phyloP scores from a whole-genome alignment of 2,113 vertebrate genomes.

The Xenotilapia caudafasciata region DNA sequence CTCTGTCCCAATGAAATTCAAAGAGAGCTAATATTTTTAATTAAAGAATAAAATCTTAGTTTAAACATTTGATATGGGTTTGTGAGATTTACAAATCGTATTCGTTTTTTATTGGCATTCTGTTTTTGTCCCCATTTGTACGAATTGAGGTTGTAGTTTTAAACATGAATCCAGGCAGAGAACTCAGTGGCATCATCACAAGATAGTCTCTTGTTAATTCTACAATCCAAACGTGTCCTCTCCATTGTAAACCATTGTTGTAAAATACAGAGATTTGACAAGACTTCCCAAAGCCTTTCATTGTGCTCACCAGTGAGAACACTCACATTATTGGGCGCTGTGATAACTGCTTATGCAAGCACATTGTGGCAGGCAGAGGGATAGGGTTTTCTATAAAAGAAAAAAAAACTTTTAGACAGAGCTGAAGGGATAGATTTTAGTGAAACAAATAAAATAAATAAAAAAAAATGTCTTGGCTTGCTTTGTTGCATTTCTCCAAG shows the following conservation, averaged over 20 bases:
- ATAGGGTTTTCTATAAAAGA: neutral
- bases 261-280: slow-evolving; percentile 61
- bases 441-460: neutral
- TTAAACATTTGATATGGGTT: neutral
- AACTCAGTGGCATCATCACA: neutral
- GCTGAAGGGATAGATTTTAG: slow-evolving; percentile 2
- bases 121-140: neutral
- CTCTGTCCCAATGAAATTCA: neutral
- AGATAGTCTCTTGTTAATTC: neutral
- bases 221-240: slow-evolving; percentile 1
- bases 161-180: neutral
- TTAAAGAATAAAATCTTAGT: neutral
- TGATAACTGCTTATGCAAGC: slow-evolving; percentile 65
- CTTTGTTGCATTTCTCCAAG: slow-evolving; percentile 17
- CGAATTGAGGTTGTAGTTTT: neutral
- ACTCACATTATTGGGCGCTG: slow-evolving; percentile 39
- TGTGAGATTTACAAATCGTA: neutral
- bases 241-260: slow-evolving; percentile 45
- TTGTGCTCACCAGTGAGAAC: slow-evolving; percentile 49
- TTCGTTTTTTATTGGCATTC: neutral
- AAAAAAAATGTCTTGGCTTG: neutral
- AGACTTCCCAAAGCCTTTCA: slow-evolving; percentile 44
- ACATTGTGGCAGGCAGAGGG: slow-evolving; percentile 26
- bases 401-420: slow-evolving; percentile 19
- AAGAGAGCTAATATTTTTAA: neutral